Evolutionary conservation across 2,797 vertebrate genomes (phyloP).

Genomic region (Sandelia bainsii): DNA sequence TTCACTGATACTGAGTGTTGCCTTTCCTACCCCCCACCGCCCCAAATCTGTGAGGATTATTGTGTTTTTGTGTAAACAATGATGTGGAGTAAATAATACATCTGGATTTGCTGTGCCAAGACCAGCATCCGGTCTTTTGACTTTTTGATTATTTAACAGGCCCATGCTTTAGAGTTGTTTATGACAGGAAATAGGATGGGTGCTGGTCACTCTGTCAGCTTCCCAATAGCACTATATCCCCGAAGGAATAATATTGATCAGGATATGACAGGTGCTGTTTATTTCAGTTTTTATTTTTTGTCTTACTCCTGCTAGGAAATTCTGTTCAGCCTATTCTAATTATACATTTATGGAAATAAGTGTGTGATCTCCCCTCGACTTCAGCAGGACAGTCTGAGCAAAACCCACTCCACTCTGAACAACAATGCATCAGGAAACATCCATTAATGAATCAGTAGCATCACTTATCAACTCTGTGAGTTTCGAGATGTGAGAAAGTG

Average conservation of each 20-base stretch:
- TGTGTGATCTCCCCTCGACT: neutral
- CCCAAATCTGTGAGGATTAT: conserved; percentile 72
- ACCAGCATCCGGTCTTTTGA: conserved; percentile 42
- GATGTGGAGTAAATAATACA: conserved; percentile 70
- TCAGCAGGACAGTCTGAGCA: neutral
- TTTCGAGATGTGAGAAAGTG: conserved; percentile 42
- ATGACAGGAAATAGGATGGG: conserved; percentile 57
- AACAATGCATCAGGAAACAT: conserved; percentile 21
- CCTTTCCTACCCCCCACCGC: conserved; percentile 40
- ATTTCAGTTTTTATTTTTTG: conserved; percentile 26
- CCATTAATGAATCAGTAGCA: conserved; percentile 33
- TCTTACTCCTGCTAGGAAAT: conserved; percentile 4
- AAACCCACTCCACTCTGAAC: conserved; percentile 14
- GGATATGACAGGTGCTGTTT: conserved; percentile 52
- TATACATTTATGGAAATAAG: conserved; percentile 13
- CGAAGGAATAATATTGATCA: conserved; percentile 66
- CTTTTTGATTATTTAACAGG: conserved; percentile 61
- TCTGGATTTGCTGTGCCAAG: conserved; percentile 50
- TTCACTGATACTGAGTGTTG: conserved; percentile 67
- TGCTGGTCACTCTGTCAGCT: conserved; percentile 38
- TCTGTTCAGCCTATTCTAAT: conserved; percentile 6
- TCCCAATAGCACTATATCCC: conserved; percentile 41
- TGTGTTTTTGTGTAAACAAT: conserved; percentile 78
- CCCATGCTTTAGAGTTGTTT: conserved; percentile 47
- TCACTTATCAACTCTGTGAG: conserved; percentile 6